Evolutionary conservation across 2,888 invertebrate species (phyloP), one percentile per base, ranked within the genome.

Genomic region (Spisula solida): DNA sequence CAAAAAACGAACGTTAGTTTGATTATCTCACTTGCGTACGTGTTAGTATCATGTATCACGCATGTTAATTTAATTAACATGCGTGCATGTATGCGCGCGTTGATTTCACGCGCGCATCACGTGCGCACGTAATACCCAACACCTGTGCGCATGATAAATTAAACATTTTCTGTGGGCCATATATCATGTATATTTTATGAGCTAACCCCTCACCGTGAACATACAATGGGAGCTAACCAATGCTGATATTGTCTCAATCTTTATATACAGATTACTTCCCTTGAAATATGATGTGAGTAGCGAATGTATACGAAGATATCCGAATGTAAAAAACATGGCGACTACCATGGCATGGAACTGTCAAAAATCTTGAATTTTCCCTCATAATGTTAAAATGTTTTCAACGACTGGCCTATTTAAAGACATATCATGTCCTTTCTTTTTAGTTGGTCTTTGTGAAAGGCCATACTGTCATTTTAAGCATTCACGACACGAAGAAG

Each of bases 401-500:
- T 98, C 99, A 70, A 98, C 98, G 88, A 98, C 98, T 94, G 99
- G 99, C 92, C 98, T 98, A 96, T 99, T 99, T 96, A 98, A 98
- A 97, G 98, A 98, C 95, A 98, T 98, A 92, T 97, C 97, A 94
- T 99, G 99, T 96, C 99, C 99, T 41, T 99, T 98, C 97, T 98
- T 98, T 96, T 98, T 98, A 95, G 97, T 97, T 96, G 98, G 98
- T n/a, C 94, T 96, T 83, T 99, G 99, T 97, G 98, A 98, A 94
- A 97, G 99, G 95, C 98, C 99, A 34, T 98, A 99, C 97, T 99
- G 99, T 97, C 99, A 99, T 97, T 99, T 98, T 97, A 98, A 98
- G 96, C 99, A 99, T 97, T 97, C 95, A 78, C 95, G 94, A 93
- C 93, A 93, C 81, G 93, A 94, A 10, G 93, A 92, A 88, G 92